Percentiles rank a stretch among this genome's conserved stretches.
Evolutionary conservation across 2,888 invertebrate genomes (phyloP).

Genomic region (Pristionchus maxplancki): DNA sequence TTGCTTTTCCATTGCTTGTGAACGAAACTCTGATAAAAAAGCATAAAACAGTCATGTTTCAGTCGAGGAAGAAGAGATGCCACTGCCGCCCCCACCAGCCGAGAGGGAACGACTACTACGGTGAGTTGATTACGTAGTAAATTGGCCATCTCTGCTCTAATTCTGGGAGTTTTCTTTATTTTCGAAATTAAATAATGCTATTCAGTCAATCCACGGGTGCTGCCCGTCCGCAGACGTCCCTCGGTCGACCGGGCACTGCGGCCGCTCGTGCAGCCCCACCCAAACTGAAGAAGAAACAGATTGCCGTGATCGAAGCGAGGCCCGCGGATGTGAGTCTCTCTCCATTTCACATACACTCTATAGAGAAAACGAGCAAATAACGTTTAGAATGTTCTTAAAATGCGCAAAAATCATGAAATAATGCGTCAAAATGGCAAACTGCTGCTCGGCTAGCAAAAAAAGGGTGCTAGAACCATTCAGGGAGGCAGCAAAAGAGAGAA

Average conservation of each 20-base stretch:
- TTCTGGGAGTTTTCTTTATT: not conserved
- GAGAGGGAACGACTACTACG: conserved; percentile 48
- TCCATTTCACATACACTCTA: not conserved
- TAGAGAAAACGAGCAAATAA: too few relatives aligned
- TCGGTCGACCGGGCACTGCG: conserved; percentile 76
- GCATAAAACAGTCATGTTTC: not conserved
- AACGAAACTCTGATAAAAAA: too few relatives aligned
- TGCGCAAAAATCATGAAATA: too few relatives aligned
- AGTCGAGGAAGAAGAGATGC: conserved; percentile 45
- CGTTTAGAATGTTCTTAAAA: too few relatives aligned
- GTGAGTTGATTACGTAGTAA: not conserved
- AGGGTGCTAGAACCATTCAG: not conserved
- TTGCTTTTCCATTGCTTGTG: not conserved
- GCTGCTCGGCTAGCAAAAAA: too few relatives aligned
- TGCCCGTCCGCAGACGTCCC: conserved; percentile 67
- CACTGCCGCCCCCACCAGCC: conserved; percentile 53
- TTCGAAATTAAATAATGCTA: not conserved
- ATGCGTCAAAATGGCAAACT: too few relatives aligned
- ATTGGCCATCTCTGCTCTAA: not conserved
- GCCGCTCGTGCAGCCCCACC: conserved; percentile 76
- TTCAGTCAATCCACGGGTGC: conserved; percentile 55
- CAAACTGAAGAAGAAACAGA: conserved; percentile 74
- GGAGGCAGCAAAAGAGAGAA: conserved; percentile 12
- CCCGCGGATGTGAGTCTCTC: conserved; percentile 47
- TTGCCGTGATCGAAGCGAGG: conserved; percentile 58